Base-by-base conservation (phyloP, 2,113 vertebrate genomes). In the pig (Sus scrofa) region DNA sequence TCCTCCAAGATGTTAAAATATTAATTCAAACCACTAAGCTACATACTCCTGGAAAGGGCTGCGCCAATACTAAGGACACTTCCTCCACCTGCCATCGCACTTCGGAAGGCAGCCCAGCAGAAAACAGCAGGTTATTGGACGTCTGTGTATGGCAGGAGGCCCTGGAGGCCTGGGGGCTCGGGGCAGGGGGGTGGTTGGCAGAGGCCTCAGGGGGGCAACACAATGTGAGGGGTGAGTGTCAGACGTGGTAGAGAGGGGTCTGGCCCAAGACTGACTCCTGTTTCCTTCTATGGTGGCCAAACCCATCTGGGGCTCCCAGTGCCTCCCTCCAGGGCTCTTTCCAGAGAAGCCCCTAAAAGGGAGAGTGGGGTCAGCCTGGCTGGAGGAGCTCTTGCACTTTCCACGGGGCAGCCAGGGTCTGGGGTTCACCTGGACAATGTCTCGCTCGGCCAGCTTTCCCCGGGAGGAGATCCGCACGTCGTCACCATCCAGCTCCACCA, bases 401-500 rank as follows among this genome's bases (percentile, higher is more conserved):
- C 62, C 1, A 3, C 16, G 30, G 52, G n/a, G 19, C 60, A 74
- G 79, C 58, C 68, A 50, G 50, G 56, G 9, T 20, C 78, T 27
- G 71, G 85, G 62, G 37, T 54, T 99, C 98, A 99, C 99, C 99
- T 99, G 99, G 84, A 99, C 99, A 3, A 99, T 99, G 98, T 99
- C 99, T 37, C 99, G 98, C 97, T 99, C 99, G 0, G 99, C 99
- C 96, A 99, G 98, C 97, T 99, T 99, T 67, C 99, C 99, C 30
- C 99, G 98, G 56, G 99, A 99, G 24, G 99, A 99, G 97, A 99
- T 98, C 97, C 99, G 98, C 94, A 99, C 99, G 63, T 99, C 99
- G 3, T 99, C 99, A 0, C 99, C 99, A 7, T 99, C 99, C 98
- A 99, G 98, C 97, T 99, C 99, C 97, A 99, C 99, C 99, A 99